A percentile compares a stretch with the other conserved stretches of the same genome.
These are phyloP conservation scores for Hymenopus coronatus DNA, from an alignment of 2,888 invertebrate species.

Conservation along the genomic window DNA sequence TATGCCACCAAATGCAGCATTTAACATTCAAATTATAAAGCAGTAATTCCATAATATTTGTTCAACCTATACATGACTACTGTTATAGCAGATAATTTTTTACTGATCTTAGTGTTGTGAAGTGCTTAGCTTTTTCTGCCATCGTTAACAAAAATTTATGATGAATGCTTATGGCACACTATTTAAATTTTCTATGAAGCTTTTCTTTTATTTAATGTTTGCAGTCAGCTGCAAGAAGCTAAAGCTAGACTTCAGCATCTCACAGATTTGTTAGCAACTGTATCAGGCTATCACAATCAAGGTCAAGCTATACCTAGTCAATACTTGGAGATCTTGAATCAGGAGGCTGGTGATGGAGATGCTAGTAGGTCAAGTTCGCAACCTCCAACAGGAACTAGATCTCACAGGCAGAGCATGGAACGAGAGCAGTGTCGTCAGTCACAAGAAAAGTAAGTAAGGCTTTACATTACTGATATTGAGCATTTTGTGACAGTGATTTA, in stretches of 20 bases:
- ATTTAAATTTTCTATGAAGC: no score
- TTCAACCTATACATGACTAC: no score
- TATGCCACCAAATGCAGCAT: no score
- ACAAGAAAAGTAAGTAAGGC: conserved; percentile 44
- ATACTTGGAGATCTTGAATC: conserved; percentile 23
- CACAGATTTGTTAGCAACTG: conserved; percentile 28
- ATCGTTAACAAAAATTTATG: no score
- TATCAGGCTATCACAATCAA: conserved; percentile 24
- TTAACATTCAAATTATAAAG: no score
- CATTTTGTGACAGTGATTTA: no score
- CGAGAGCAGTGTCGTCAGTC: conserved; percentile 43
- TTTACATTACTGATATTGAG: neutral
- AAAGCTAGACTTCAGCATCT: conserved; percentile 38
- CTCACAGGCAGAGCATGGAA: conserved; percentile 37
- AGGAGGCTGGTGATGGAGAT: conserved; percentile 8
- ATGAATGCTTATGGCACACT: no score
- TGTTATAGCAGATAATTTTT: no score
- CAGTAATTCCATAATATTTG: no score
- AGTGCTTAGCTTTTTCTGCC: no score
- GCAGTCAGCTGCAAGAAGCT: conserved; percentile 39
- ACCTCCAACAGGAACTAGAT: neutral
- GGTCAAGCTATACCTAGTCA: conserved; percentile 29
- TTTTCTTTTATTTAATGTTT: neutral
- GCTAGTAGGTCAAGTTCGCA: neutral
- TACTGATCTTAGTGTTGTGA: no score